phyloP scores from a whole-genome alignment of 2,113 vertebrate species.

The Chelonoidis abingdonii region DNA sequence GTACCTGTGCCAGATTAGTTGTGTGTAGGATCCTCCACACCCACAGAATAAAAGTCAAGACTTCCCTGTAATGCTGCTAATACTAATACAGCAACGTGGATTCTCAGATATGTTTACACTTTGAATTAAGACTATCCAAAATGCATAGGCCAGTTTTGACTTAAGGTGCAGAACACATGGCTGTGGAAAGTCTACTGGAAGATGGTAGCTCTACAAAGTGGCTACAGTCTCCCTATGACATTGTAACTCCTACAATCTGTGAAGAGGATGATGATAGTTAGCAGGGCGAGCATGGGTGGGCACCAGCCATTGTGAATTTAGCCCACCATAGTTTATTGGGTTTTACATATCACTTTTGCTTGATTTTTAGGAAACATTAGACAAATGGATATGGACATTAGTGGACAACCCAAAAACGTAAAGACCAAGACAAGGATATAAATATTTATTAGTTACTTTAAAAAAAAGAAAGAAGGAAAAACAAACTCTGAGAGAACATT shows the following conservation, averaged over 20 bases:
- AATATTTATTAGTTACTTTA: neutral
- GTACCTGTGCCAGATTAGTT: neutral
- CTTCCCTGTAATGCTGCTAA: slow-evolving; percentile 33
- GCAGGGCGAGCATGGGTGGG: neutral
- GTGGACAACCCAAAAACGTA: neutral
- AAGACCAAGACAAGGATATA: neutral
- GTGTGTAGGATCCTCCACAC: neutral
- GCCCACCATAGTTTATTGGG: neutral
- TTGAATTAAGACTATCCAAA: slow-evolving; percentile 57
- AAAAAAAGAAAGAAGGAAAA: neutral
- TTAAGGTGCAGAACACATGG: neutral
- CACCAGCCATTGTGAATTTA: neutral
- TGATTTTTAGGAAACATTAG: neutral
- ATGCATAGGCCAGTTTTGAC: neutral
- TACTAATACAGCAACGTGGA: slow-evolving; percentile 42
- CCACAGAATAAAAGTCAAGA: neutral
- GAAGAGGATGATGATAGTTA: neutral
- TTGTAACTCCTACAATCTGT: neutral
- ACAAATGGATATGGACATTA: neutral
- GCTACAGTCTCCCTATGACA: neutral
- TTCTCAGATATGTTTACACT: slow-evolving; percentile 46
- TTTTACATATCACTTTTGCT: neutral
- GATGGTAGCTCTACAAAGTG: neutral
- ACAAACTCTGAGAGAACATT: neutral
- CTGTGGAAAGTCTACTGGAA: neutral